phyloP scores from a whole-genome alignment of 2,888 invertebrate species.

The Acleris emargana region DNA sequence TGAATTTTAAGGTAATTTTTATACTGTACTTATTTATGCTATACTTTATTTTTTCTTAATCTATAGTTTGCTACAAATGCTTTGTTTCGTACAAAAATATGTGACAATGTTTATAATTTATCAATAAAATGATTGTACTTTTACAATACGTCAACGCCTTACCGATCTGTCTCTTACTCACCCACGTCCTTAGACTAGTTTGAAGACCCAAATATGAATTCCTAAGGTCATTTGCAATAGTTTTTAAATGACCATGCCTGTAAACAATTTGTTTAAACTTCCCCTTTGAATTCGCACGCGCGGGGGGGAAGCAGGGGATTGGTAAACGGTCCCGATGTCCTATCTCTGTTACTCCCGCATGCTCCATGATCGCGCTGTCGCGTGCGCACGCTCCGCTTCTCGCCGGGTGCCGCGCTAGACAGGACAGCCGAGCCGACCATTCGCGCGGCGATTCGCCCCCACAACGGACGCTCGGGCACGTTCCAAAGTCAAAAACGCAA shows the following conservation, averaged over 20 bases:
- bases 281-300: conserved; percentile 60
- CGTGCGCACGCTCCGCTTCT: conserved; percentile 63
- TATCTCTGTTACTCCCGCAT: conserved; percentile 49
- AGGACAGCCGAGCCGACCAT: conserved; percentile 43
- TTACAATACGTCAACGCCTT: conserved; percentile 19
- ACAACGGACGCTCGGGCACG: conserved; percentile 55
- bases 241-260: conserved; percentile 20
- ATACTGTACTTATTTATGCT: neutral
- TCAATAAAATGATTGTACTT: conserved; percentile 18
- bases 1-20: neutral
- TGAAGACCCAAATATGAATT: conserved; percentile 6
- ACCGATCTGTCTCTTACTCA: conserved; percentile 10
- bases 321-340: conserved; percentile 57
- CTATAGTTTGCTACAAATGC: conserved; percentile 16
- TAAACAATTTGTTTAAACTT: conserved; percentile 37
- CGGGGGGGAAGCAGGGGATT: conserved; percentile 52
- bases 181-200: conserved; percentile 19
- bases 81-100: conserved; percentile 18
- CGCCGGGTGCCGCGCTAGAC: conserved; percentile 54
- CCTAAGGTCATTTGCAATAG: conserved; percentile 15
- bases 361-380: conserved; percentile 48
- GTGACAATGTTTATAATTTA: conserved; percentile 27
- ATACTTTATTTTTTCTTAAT: conserved; percentile 5
- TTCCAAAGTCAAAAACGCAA: conserved; percentile 55
- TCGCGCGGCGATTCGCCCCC: conserved; percentile 69